A percentile compares a stretch with the other conserved stretches of the same genome.
phyloP scores from a whole-genome alignment of 2,888 invertebrate species.

The Carpatolechia fugitivella region DNA sequence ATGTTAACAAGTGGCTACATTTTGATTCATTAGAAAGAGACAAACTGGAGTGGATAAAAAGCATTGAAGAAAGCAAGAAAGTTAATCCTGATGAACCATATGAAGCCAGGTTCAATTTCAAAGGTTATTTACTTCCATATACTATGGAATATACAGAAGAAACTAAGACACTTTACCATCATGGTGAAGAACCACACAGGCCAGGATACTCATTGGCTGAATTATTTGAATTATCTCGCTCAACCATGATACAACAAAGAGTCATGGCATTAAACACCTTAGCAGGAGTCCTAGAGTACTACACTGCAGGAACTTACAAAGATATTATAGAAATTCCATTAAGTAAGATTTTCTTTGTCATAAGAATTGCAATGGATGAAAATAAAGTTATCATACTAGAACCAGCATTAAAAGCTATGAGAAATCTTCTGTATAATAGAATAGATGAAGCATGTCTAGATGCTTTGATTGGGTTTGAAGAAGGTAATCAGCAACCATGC shows the following conservation, averaged over 20 bases:
- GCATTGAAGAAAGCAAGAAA: conserved; percentile 77
- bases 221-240: conserved; percentile 87
- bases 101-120: conserved; percentile 91
- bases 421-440: conserved; percentile 86
- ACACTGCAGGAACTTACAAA: conserved; percentile 88
- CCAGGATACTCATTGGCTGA: conserved; percentile 96
- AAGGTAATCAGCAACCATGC: conserved; percentile 82
- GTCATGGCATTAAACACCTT: conserved; percentile 88
- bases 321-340: conserved; percentile 85
- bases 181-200: conserved; percentile 94
- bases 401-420: conserved; percentile 87
- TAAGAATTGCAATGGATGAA: conserved; percentile 93
- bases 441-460: conserved; percentile 89
- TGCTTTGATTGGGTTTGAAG: conserved; percentile 82
- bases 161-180: conserved; percentile 88
- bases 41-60: conserved; percentile 93
- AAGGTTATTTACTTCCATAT: conserved; percentile 87
- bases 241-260: conserved; percentile 90
- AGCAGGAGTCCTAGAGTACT: conserved; percentile 86
- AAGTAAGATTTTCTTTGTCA: conserved; percentile 87
- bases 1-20: conserved; percentile 87
- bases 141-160: conserved; percentile 77
- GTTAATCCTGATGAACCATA: conserved; percentile 81
- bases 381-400: conserved; percentile 85
- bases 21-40: conserved; percentile 92